phyloP scores from a whole-genome alignment of 1,140 invertebrate species.

The Monomorium pharaonis region DNA sequence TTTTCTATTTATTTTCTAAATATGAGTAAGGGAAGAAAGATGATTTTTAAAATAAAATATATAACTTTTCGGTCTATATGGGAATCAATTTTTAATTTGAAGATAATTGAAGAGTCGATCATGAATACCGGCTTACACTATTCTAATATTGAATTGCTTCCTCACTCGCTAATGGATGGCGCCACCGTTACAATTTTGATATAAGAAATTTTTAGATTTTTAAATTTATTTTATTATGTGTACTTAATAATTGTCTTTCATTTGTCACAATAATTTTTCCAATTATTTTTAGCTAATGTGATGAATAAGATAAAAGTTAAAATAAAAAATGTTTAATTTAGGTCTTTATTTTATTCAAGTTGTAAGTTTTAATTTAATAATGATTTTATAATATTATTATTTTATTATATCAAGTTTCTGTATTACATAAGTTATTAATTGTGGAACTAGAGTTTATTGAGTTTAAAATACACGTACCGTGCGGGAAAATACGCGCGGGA shows the following conservation, averaged over 20 bases:
- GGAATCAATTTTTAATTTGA: no score
- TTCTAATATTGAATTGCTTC: neutral
- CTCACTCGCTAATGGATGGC: conserved; percentile 6
- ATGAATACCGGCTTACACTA: no score
- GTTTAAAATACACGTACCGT: neutral
- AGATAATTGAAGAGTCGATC: no score
- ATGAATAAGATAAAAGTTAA: neutral
- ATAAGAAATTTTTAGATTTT: neutral
- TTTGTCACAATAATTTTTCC: neutral
- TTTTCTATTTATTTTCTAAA: no score
- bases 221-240: neutral
- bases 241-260: neutral
- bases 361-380: neutral
- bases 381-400: neutral
- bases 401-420: neutral
- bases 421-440: neutral
- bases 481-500: neutral
- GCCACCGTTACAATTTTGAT: neutral
- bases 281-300: neutral
- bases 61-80: no score
- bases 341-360: no score
- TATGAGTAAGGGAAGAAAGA: no score
- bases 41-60: no score
- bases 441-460: neutral
- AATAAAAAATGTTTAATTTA: neutral